Percentiles rank a stretch among this genome's conserved stretches.
phyloP scores from a whole-genome alignment of 2,888 invertebrate species.

The Sesamia inferens region DNA sequence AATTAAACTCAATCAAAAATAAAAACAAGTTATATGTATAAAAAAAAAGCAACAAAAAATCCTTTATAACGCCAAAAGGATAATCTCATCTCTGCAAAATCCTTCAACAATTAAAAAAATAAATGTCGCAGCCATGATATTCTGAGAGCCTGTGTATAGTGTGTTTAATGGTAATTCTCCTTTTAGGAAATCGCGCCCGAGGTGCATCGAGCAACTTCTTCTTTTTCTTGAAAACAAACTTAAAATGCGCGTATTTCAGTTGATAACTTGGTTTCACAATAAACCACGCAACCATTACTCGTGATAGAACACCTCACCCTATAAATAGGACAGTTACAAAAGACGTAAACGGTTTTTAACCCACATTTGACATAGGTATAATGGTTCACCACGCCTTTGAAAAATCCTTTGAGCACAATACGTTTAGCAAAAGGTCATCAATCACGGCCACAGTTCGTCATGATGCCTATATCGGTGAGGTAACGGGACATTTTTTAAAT shows the following conservation, averaged over 20 bases:
- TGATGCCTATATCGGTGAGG: slow-evolving; percentile 38
- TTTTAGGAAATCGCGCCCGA: not conserved
- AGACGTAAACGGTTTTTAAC: slow-evolving; percentile 51
- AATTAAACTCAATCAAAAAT: too few species aligned
- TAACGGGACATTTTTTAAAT: slow-evolving; percentile 13
- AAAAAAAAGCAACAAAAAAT: too few species aligned
- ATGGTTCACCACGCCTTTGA: slow-evolving; percentile 43
- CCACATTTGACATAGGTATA: slow-evolving; percentile 52
- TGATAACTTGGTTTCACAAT: not conserved
- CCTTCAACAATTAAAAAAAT: too few species aligned
- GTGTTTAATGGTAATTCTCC: not conserved
- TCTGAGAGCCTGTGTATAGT: too few species aligned
- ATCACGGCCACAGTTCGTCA: slow-evolving; percentile 52
- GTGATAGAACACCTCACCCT: slow-evolving; percentile 22
- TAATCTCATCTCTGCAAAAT: too few species aligned
- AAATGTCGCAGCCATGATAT: too few species aligned
- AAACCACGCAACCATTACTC: slow-evolving; percentile 19
- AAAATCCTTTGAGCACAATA: slow-evolving; percentile 56
- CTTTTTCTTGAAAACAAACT: not conserved
- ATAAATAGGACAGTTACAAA: slow-evolving; percentile 42
- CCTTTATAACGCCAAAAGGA: too few species aligned
- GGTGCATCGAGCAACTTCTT: not conserved
- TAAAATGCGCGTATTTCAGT: not conserved
- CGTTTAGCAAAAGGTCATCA: slow-evolving; percentile 51
- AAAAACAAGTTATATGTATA: too few species aligned